Base-by-base conservation (phyloP, 2,113 vertebrate species). In the Lampris megalopsis region DNA sequence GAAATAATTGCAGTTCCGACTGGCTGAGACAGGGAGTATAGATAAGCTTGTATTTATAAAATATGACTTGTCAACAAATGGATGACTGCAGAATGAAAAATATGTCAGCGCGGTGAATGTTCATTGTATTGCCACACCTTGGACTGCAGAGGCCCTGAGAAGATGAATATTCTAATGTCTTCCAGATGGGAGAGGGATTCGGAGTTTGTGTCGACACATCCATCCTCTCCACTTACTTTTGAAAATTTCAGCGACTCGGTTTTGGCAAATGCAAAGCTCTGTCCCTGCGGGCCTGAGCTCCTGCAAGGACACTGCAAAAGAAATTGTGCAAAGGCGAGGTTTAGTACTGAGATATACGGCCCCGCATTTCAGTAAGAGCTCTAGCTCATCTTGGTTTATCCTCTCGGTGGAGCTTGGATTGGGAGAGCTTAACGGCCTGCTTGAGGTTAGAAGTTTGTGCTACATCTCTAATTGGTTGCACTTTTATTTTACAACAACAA, bases 121-220 rank as follows among this genome's bases (percentile, higher is more conserved):
- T 61, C 42, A 60, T 81, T 36, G 61, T 80, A 75, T 73, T 36
- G 63, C 71, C 71, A 24, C 78, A 58, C 75, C 77, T 80, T 80
- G 70, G 78, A 45, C 67, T 76, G 79, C 68, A 67, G 47, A 77
- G 48, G 68, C 72, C 79, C 77, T 61, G 68, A 79, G 83, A 83
- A 84, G 84, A 79, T 85, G 85, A 84, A 79, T 64, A 56, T 53
- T 62, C 58, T 84, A 80, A 91, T 85, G 79, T n/a, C 3, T 89
- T 90, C 89, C 92, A 91, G 91, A 92, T 92, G 91, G 66, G 61
- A 63, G 58, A 67, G 59, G 45, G 50, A 49, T 50, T 24, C 1
- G 43, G 52, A 66, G 64, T 66, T 71, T 41, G 65, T 69, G 71
- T 80, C 73, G 53, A 83, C 77, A 80, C 83, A 79, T 86, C 77